Conservation (phyloP, 1,140 invertebrate species). For the Drosophila biarmipes region DNA sequence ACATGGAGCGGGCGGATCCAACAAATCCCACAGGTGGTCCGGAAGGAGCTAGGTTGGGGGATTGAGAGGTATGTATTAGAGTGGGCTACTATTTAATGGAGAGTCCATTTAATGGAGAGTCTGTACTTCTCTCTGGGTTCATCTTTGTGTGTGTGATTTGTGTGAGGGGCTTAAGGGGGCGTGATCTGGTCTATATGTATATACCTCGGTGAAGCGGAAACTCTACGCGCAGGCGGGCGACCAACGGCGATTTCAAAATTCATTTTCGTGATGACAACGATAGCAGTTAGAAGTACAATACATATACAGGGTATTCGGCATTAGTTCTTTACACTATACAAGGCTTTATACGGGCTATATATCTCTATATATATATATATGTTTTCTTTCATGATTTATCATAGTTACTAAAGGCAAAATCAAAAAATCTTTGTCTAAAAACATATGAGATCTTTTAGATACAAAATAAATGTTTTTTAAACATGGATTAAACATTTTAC, state of each 20-base stretch:
- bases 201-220: slow-evolving; percentile 84
- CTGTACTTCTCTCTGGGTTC: slow-evolving; percentile 27
- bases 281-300: slow-evolving; percentile 72
- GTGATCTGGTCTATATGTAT: slow-evolving; percentile 27
- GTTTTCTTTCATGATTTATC: background rate
- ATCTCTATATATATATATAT: background rate
- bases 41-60: slow-evolving; percentile 89
- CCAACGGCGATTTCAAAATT: slow-evolving; percentile 52
- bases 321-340: slow-evolving; percentile 69
- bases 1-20: slow-evolving; percentile 95
- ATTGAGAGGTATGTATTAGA: slow-evolving; percentile 4
- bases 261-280: slow-evolving; percentile 66
- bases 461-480: too few relatives aligned
- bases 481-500: too few relatives aligned
- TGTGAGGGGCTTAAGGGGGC: background rate
- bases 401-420: background rate
- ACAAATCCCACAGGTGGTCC: slow-evolving; percentile 95
- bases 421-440: too few relatives aligned
- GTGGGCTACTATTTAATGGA: background rate
- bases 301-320: slow-evolving; percentile 70
- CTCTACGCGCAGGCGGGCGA: slow-evolving; percentile 70
- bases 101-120: slow-evolving; percentile 10
- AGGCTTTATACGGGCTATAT: slow-evolving; percentile 5
- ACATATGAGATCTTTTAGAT: too few relatives aligned
- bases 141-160: slow-evolving; percentile 9